Percentiles rank a stretch among this genome's conserved stretches.
Evolutionary conservation across 2,113 vertebrate species (phyloP).

Genomic region (Diadophis punctatus): DNA sequence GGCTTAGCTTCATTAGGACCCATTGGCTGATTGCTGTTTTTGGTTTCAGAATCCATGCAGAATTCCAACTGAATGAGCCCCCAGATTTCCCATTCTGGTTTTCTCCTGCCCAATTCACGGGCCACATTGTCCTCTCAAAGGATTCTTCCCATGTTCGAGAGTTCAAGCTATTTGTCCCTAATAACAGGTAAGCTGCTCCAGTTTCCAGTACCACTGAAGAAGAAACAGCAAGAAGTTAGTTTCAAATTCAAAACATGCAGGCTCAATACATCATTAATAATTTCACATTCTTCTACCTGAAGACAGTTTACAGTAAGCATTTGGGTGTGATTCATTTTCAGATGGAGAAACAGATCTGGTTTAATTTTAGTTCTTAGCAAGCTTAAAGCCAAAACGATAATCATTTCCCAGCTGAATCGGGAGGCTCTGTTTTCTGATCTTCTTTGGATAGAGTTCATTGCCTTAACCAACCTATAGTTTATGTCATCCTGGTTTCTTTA

Average conservation of each 20-base stretch:
- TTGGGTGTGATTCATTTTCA: not conserved
- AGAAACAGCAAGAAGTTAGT: not conserved
- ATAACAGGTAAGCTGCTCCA: constrained; percentile 73
- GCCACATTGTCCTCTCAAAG: constrained; percentile 87
- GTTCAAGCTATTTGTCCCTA: constrained; percentile 91
- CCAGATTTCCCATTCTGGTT: constrained; percentile 98
- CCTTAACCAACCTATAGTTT: not conserved
- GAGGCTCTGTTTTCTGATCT: not conserved
- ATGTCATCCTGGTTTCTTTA: not conserved
- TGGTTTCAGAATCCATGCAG: constrained; percentile 86
- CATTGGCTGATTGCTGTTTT: constrained; percentile 33
- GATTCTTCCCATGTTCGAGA: constrained; percentile 87
- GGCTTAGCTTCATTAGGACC: not conserved
- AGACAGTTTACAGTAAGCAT: not conserved
- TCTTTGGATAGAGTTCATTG: not conserved
- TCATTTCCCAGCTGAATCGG: not conserved
- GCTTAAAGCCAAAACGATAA: not conserved
- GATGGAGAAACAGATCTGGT: not conserved
- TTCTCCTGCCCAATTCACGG: constrained; percentile 92
- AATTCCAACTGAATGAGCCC: constrained; percentile 95
- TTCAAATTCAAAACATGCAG: not conserved
- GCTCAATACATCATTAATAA: not conserved
- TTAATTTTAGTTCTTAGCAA: not conserved
- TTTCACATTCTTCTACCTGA: not conserved
- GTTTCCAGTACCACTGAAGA: not conserved